A percentile compares a stretch with the other conserved stretches of the same genome.
Evolutionary conservation across 37 sponge, comb jelly and placozoan genomes (phyloP).

Genomic region (Hormiphora californensis): DNA sequence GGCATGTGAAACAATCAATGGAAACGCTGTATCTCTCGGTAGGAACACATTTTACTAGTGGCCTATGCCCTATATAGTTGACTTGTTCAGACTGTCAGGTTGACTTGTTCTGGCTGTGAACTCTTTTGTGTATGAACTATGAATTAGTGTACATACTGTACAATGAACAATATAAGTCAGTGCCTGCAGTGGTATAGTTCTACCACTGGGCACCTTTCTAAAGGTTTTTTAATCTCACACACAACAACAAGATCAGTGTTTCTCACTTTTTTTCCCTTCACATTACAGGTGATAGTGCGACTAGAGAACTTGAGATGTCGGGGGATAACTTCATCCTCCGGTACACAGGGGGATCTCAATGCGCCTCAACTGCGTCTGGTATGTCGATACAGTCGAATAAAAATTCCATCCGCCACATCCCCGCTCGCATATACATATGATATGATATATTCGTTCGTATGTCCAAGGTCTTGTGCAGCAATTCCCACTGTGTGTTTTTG

Average conservation of each 20-base stretch:
- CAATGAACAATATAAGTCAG: not conserved
- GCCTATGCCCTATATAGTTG: not conserved
- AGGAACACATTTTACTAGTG: not conserved
- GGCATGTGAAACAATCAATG: constrained; percentile 20
- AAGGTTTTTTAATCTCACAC: not conserved
- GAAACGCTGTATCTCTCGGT: constrained; percentile 25
- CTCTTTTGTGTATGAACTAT: too few relatives aligned
- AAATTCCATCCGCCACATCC: too few relatives aligned
- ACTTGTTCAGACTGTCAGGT: too few relatives aligned
- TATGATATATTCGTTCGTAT: too few relatives aligned
- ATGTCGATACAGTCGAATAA: too few relatives aligned
- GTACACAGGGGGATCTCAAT: too few relatives aligned
- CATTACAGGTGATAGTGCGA: too few relatives aligned
- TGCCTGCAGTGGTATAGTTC: not conserved
- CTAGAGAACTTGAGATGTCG: too few relatives aligned
- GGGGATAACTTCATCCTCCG: too few relatives aligned
- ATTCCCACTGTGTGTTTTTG: not conserved
- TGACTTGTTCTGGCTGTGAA: too few relatives aligned
- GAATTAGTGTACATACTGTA: not conserved
- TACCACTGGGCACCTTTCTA: not conserved
- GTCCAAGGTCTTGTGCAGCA: not conserved
- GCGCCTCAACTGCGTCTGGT: too few relatives aligned
- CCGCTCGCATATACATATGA: too few relatives aligned
- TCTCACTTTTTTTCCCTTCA: not conserved
- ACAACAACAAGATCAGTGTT: not conserved